phyloP scores from a whole-genome alignment of 2,797 vertebrate species.

The Paratrypauchen microcephalus region DNA sequence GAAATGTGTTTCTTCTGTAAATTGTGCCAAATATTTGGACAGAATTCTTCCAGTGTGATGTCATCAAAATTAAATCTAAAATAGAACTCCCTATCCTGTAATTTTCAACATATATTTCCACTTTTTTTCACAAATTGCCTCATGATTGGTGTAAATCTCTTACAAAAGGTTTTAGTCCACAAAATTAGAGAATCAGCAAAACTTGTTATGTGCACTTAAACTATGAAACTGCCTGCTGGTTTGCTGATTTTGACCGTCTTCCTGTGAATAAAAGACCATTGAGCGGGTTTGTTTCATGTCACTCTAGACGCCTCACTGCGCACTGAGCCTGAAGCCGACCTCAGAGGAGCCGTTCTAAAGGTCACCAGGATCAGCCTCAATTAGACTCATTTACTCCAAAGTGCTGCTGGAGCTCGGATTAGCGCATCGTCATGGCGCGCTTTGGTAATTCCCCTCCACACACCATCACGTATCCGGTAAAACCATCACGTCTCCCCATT shows the following conservation, averaged over 20 bases:
- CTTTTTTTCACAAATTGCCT: too few relatives aligned
- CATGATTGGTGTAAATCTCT: too few relatives aligned
- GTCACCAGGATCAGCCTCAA: neutral
- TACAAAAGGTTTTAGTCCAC: too few relatives aligned
- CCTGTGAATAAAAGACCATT: neutral
- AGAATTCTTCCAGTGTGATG: too few relatives aligned
- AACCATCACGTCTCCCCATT: too few relatives aligned
- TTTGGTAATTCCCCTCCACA: neutral
- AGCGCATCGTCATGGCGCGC: neutral
- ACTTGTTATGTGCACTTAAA: too few relatives aligned
- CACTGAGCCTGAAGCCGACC: neutral
- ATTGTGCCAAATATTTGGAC: too few relatives aligned
- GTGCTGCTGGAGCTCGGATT: neutral
- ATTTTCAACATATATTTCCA: too few relatives aligned
- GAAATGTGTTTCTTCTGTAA: too few relatives aligned
- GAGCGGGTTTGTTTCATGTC: neutral
- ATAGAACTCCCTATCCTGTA: too few relatives aligned
- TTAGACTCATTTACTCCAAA: neutral
- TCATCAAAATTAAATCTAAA: too few relatives aligned
- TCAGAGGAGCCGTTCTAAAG: neutral
- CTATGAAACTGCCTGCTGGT: neutral
- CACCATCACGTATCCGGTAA: neutral
- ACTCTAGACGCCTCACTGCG: neutral
- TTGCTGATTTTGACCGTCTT: neutral
- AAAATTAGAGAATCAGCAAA: too few relatives aligned